These are phyloP conservation scores for Drosophila kanekoi DNA, from an alignment of 2,888 invertebrate species.

Conservation along the genomic window DNA sequence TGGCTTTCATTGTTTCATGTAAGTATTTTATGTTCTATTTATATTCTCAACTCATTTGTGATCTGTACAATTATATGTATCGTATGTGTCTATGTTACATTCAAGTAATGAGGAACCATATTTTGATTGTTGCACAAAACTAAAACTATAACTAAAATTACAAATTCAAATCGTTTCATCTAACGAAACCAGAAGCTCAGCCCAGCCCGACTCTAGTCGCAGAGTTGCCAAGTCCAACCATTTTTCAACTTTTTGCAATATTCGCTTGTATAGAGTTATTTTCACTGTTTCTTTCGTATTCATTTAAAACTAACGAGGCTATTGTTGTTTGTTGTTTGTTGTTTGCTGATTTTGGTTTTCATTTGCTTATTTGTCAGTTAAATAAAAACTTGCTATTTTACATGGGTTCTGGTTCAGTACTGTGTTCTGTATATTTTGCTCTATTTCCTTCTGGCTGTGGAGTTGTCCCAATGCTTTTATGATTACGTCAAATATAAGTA, in stretches of 20 bases:
- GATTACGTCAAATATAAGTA: conserved; percentile 66
- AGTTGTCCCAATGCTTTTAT: conserved; percentile 38
- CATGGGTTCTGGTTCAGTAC: conserved; percentile 41
- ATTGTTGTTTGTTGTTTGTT: conserved; percentile 57
- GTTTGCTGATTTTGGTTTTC: background rate
- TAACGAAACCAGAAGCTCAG: conserved; percentile 2
- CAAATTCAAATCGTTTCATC: conserved; percentile 5
- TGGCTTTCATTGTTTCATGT: conserved; percentile 16
- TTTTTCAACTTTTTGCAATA: conserved; percentile 66
- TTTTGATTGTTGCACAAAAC: conserved; percentile 63
- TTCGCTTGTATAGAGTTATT: conserved; percentile 53
- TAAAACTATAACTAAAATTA: conserved; percentile 29
- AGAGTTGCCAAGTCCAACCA: conserved; percentile 26
- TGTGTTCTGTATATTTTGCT: conserved; percentile 17
- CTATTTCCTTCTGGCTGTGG: conserved; percentile 39
- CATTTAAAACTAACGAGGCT: conserved; percentile 78
- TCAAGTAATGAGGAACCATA: conserved; percentile 67
- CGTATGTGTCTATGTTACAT: conserved; percentile 41
- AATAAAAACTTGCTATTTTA: conserved; percentile 60
- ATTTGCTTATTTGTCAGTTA: conserved; percentile 41
- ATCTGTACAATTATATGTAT: conserved; percentile 47
- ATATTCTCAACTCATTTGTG: conserved; percentile 43
- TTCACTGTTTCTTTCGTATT: conserved; percentile 53
- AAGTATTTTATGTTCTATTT: conserved; percentile 31
- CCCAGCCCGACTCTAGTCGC: conserved; percentile 1